A percentile compares a stretch with the other conserved stretches of the same genome.
These are phyloP conservation scores for Dicerorhinus sumatrensis DNA, from an alignment of 2,113 vertebrate species.

Conservation along the genomic window DNA sequence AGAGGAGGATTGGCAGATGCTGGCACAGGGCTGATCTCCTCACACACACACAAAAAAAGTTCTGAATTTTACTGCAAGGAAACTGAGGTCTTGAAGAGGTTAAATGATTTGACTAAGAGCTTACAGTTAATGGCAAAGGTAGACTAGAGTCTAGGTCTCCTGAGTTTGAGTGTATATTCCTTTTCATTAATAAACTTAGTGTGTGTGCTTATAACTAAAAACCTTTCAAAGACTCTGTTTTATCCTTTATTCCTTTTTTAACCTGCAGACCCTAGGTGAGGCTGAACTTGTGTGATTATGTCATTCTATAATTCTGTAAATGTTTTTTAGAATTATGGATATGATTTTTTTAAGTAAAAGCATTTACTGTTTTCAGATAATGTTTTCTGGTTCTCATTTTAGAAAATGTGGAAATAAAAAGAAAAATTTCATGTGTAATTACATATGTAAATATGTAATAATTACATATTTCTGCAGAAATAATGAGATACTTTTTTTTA, in stretches of 20 bases:
- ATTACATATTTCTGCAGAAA: background rate
- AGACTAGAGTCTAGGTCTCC: background rate
- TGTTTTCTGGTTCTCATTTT: slow-evolving; percentile 59
- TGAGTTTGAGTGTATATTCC: background rate
- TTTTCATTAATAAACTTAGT: slow-evolving; percentile 21
- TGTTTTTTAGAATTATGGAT: slow-evolving; percentile 23
- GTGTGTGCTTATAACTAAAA: background rate
- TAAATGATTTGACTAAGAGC: background rate
- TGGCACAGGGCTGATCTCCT: too few relatives aligned
- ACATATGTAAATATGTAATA: background rate
- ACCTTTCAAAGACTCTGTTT: slow-evolving; percentile 10
- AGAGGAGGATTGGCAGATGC: too few relatives aligned
- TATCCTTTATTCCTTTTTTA: slow-evolving; percentile 10
- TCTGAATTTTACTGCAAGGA: background rate
- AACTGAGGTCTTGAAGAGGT: background rate
- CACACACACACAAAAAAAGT: too few relatives aligned
- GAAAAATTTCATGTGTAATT: background rate
- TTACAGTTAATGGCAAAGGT: background rate
- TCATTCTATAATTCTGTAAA: background rate
- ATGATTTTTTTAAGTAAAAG: slow-evolving; percentile 26
- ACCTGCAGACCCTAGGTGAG: background rate
- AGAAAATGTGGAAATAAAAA: slow-evolving; percentile 46
- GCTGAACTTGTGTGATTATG: slow-evolving; percentile 22
- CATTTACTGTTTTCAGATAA: slow-evolving; percentile 52
- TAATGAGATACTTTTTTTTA: background rate